Percentiles rank a stretch among this genome's conserved stretches.
phyloP scores from a whole-genome alignment of 2,888 invertebrate genomes.

The Tipula confusa region DNA sequence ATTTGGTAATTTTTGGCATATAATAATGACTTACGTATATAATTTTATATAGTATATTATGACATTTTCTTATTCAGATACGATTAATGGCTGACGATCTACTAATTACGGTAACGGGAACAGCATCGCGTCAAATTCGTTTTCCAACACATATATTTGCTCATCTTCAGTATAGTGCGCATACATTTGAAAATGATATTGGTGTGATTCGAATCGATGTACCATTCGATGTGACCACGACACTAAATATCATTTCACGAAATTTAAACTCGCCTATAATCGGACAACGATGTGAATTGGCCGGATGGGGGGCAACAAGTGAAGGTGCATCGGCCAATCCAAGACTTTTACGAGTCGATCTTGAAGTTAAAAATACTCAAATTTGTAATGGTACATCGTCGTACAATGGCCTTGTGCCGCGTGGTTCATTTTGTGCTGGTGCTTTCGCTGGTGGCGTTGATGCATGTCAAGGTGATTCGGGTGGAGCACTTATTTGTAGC shows the following conservation, averaged over 20 bases:
- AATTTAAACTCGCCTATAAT: background rate
- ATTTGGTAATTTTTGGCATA: background rate
- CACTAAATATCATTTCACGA: background rate
- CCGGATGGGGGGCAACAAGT: conserved; percentile 32
- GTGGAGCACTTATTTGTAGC: conserved; percentile 35
- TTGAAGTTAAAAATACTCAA: conserved; percentile 1
- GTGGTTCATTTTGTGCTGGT: conserved; percentile 34
- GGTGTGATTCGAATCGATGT: conserved; percentile 30
- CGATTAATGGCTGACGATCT: conserved; percentile 33
- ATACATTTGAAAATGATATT: conserved; percentile 34
- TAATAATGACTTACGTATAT: no score
- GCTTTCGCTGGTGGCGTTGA: conserved; percentile 34
- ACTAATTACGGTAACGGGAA: background rate
- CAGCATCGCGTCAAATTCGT: conserved; percentile 31
- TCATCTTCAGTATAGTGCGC: conserved; percentile 30
- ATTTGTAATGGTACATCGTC: conserved; percentile 32
- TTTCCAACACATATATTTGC: conserved; percentile 33
- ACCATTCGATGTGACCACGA: background rate
- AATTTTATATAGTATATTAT: background rate
- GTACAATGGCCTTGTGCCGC: conserved; percentile 29
- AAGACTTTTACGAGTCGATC: conserved; percentile 30
- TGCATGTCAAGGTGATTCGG: conserved; percentile 34
- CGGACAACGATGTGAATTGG: conserved; percentile 28
- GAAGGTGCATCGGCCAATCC: conserved; percentile 27
- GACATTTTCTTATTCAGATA: conserved; percentile 30